These are phyloP conservation scores for Ophion ventricosus DNA, from an alignment of 2,888 invertebrate genomes.

Conservation along the genomic window DNA sequence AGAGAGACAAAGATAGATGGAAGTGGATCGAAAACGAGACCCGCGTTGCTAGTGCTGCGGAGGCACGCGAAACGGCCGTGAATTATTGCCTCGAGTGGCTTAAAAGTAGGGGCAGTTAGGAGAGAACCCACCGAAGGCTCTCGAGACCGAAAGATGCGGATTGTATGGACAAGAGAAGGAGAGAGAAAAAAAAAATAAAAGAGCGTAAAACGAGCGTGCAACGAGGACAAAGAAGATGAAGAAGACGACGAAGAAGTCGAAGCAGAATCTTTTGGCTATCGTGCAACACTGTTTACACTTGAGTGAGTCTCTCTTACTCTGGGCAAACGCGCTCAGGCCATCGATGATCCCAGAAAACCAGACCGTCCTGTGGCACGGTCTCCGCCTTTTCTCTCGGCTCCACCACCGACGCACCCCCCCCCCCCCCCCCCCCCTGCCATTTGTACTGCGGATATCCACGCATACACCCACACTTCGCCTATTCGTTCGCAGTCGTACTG, in stretches of 20 bases:
- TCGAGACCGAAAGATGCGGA: constrained; percentile 53
- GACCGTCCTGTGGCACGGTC: constrained; percentile 67
- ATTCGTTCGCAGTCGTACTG: constrained; percentile 45
- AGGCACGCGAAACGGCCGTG: constrained; percentile 68
- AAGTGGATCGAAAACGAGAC: constrained; percentile 62
- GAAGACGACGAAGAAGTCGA: constrained; percentile 40
- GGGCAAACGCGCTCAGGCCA: constrained; percentile 68
- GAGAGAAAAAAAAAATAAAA: constrained; percentile 32
- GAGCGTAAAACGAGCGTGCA: constrained; percentile 32
- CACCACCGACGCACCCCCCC: constrained; percentile 6
- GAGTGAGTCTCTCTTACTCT: constrained; percentile 41
- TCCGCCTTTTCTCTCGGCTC: constrained; percentile 24
- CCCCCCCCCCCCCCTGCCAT: neutral
- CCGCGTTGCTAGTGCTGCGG: constrained; percentile 52
- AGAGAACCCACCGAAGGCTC: constrained; percentile 60
- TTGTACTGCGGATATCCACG: constrained; percentile 26
- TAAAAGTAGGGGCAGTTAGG: constrained; percentile 67
- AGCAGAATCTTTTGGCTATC: constrained; percentile 54
- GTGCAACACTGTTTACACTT: constrained; percentile 66
- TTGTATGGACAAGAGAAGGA: constrained; percentile 54
- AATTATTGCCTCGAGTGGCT: constrained; percentile 71
- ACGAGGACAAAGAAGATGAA: constrained; percentile 54
- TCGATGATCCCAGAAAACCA: constrained; percentile 76
- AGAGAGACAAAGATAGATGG: constrained; percentile 40
- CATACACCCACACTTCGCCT: constrained; percentile 46